These are phyloP conservation scores for Gymnocypris eckloni DNA, from an alignment of 2,797 vertebrate genomes.

Conservation along the genomic window DNA sequence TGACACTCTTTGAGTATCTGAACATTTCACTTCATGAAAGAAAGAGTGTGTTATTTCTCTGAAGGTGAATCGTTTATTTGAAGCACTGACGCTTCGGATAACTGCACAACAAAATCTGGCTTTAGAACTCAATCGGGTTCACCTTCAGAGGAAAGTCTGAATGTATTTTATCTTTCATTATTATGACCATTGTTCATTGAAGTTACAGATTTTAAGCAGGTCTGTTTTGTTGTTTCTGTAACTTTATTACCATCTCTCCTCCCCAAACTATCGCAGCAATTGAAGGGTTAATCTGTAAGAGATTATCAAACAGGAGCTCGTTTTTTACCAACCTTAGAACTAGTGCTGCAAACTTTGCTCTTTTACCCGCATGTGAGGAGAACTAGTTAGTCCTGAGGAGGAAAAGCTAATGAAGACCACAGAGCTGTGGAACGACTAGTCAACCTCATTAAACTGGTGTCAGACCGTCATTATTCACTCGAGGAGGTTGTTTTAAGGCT, in stretches of 20 bases:
- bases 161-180: neutral
- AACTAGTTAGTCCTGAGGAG: conserved; percentile 40
- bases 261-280: conserved; percentile 66
- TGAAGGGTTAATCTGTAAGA: conserved; percentile 71
- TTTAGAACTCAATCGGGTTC: conserved; percentile 7
- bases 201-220: conserved; percentile 26
- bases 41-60: conserved; percentile 40
- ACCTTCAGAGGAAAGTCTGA: conserved; percentile 12
- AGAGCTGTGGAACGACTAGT: conserved; percentile 56
- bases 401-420: conserved; percentile 41
- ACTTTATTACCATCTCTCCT: conserved; percentile 61
- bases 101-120: neutral
- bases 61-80: conserved; percentile 26
- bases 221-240: conserved; percentile 38
- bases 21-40: conserved; percentile 29
- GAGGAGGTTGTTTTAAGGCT: conserved; percentile 52
- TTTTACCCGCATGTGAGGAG: conserved; percentile 63
- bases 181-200: conserved; percentile 13
- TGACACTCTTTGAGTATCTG: neutral
- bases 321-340: conserved; percentile 48
- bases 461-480: conserved; percentile 31
- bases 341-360: conserved; percentile 53
- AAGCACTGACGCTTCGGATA: neutral
- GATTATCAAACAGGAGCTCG: conserved; percentile 53
- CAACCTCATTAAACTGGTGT: conserved; percentile 1